Conservation (phyloP, 1,140 invertebrate species). For the Zaprionus nigranus region DNA sequence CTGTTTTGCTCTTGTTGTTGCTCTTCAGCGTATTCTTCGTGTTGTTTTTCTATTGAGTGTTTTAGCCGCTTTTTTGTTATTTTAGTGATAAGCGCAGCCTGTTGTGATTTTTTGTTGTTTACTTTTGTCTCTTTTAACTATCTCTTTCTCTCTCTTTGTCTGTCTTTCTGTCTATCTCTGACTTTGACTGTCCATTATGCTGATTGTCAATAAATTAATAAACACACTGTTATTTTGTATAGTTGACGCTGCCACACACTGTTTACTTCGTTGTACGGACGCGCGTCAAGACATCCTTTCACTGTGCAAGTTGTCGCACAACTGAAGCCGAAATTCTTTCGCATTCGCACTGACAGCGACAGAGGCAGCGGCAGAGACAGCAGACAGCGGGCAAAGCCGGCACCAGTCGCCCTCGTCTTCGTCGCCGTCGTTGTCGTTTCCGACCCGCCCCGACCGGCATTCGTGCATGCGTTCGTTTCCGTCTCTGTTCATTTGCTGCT, state of each 20-base stretch:
- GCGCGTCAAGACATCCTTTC: slow-evolving; percentile 78
- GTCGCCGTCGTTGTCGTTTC: neutral
- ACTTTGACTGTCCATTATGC: slow-evolving; percentile 29
- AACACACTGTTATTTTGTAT: slow-evolving; percentile 4
- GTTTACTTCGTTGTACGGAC: slow-evolving; percentile 50
- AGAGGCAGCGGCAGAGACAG: slow-evolving; percentile 1
- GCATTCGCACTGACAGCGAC: slow-evolving; percentile 48
- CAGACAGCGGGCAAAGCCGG: neutral
- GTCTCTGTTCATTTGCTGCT: slow-evolving; percentile 46
- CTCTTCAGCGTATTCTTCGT: neutral
- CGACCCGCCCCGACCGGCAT: slow-evolving; percentile 59
- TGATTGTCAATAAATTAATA: slow-evolving; percentile 42
- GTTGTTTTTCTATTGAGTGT: neutral
- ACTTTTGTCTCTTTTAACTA: slow-evolving; percentile 27
- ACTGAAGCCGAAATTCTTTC: slow-evolving; percentile 72
- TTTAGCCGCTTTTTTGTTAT: slow-evolving; percentile 13
- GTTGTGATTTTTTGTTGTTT: slow-evolving; percentile 37
- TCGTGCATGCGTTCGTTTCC: slow-evolving; percentile 49
- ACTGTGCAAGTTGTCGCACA: slow-evolving; percentile 80
- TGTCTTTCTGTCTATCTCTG: neutral
- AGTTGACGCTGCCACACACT: neutral
- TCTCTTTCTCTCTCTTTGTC: neutral
- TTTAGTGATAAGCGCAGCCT: slow-evolving; percentile 51
- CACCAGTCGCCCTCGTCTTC: slow-evolving; percentile 17
- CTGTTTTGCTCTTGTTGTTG: neutral